These are phyloP conservation scores for Chondrosia reniformis DNA, from an alignment of 37 sponge, comb jelly and placozoan genomes.

Conservation along the genomic window DNA sequence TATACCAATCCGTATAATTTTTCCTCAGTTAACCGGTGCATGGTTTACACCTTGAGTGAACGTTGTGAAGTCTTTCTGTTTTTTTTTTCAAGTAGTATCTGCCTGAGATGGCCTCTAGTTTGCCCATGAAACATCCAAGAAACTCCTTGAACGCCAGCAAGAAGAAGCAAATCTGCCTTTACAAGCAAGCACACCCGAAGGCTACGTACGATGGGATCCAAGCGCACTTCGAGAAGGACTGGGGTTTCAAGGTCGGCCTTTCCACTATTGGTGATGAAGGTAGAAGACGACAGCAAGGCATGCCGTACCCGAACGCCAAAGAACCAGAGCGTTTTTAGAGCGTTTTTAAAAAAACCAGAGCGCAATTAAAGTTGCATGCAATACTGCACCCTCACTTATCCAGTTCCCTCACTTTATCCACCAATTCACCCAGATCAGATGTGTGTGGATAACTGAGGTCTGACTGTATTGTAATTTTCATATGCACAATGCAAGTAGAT, in stretches of 20 bases:
- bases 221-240: slow-evolving; percentile 19
- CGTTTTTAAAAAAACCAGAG: no score
- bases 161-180: slow-evolving; percentile 9
- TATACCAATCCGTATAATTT: slow-evolving; percentile 18
- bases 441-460: no score
- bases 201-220: slow-evolving; percentile 14
- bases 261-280: slow-evolving; percentile 4
- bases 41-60: no score
- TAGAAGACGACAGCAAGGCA: slow-evolving; percentile 4
- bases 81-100: background rate
- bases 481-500: no score
- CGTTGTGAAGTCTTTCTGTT: slow-evolving; percentile 1
- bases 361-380: no score
- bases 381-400: no score
- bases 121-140: slow-evolving; percentile 1
- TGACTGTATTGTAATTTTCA: no score
- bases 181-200: slow-evolving; percentile 12
- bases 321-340: background rate
- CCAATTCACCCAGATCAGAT: no score
- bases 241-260: slow-evolving; percentile 1
- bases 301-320: slow-evolving; percentile 10
- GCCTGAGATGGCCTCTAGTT: slow-evolving; percentile 16
- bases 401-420: no score
- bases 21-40: background rate
- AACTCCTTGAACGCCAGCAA: slow-evolving; percentile 14